Conservation (phyloP, 53 echinoderm and acorn worm genomes). For the Astropecten irregularis region DNA sequence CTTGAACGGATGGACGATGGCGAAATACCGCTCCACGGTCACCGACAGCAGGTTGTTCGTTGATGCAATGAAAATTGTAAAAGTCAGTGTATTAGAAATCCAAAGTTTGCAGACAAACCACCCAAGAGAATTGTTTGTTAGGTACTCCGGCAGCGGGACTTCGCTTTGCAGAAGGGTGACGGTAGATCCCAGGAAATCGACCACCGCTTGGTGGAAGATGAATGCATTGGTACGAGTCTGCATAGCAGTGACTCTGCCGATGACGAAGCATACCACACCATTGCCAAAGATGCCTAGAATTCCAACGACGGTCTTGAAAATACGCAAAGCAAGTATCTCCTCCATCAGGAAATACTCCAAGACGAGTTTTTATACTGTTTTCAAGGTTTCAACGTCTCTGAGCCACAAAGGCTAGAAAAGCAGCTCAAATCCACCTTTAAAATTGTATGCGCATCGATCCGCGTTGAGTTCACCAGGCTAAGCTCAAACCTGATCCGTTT, state of each 20-base stretch:
- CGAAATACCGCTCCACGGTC: conserved; percentile 26
- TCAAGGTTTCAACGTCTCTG: no score
- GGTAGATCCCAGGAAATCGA: conserved; percentile 73
- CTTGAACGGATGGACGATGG: conserved; percentile 31
- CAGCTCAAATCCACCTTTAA: no score
- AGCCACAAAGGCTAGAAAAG: no score
- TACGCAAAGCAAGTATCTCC: conserved; percentile 18
- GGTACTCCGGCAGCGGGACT: conserved; percentile 43
- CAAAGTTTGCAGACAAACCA: no score
- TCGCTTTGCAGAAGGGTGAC: conserved; percentile 11
- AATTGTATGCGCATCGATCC: no score
- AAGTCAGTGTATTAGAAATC: no score
- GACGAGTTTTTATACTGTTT: no score
- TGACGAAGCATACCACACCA: conserved; percentile 70
- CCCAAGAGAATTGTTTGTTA: conserved; percentile 23
- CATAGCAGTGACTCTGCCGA: conserved; percentile 53
- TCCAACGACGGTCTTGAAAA: conserved; percentile 52
- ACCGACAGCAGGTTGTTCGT: neutral
- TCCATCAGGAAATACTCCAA: no score
- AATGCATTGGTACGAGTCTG: conserved; percentile 80
- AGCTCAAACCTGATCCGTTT: no score
- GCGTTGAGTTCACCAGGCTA: no score
- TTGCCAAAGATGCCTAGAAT: conserved; percentile 66
- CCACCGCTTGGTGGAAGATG: conserved; percentile 80
- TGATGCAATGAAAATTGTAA: no score